Evolutionary conservation across 2,888 invertebrate genomes (phyloP), one percentile per base, ranked within the genome.

Genomic region (Platycnemis pennipes): DNA sequence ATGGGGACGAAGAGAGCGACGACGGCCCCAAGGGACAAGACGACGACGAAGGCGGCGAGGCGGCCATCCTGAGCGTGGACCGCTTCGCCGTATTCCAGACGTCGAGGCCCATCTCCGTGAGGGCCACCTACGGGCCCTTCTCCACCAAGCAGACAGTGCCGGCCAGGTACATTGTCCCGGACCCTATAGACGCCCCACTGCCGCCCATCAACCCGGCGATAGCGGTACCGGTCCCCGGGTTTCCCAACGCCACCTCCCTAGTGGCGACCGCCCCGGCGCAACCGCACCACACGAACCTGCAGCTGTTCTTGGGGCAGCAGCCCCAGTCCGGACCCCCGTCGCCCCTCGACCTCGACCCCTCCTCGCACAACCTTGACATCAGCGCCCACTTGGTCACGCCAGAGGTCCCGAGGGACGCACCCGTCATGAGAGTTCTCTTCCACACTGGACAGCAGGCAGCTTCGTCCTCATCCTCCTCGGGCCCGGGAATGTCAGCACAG

Each of bases 121-220:
- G 99, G 95, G 99, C 99, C 94, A 98, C 98, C 85, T 99, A 99
- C 96, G 99, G 99, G 7, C 99, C 99, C 13, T 99, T 99, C 97
- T 99, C 99, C 95, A 99, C 99, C 94, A 99, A 99, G 96, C 99
- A 99, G 96, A 99, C 99, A 0, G 99, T 99, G 77, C 99, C 99
- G 77, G 98, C 99, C 2, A 97, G 98, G 86, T 99, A 98, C 96
- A 98, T 99, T 95, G 98, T 99, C 94, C 98, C 99, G 11, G 99
- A 99, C 96, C 98, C 98, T 0, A 96, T 98, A 94, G 95, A 95
- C 96, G 97, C 97, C 53, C 95, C 96, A 37, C 97, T 97, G 2
- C 96, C 96, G 94, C 96, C 96, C 94, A 91, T 91, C 42, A 95
- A 95, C 87, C 95, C 96, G 86, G 95, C 95, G 7, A 94, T 95